Evolutionary conservation across 2,797 vertebrate genomes (phyloP), one percentile per base, ranked within the genome.

Genomic region (Labeo calbasu): DNA sequence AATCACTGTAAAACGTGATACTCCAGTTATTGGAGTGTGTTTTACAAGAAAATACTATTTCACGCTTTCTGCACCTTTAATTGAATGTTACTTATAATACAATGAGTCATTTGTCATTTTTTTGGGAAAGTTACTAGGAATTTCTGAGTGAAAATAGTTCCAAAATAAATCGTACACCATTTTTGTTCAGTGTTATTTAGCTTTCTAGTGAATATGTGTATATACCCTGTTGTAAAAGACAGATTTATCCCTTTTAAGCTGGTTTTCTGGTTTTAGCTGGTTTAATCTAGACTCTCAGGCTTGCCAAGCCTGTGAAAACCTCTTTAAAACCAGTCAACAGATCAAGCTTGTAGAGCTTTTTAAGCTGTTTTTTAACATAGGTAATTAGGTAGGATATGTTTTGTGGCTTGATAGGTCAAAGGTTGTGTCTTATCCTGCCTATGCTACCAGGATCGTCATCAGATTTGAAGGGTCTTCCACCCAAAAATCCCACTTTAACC

Each of bases 261-360:
- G 51, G 72, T 75, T 55, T 36, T 3, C 17, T 53, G 50, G 70
- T 28, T 0, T 72, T 19, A 51, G 25, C 48, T 32, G 23, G 19
- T 57, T 76, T 77, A 61, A 61, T 46, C 75, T 77, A 40, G 55
- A 77, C 21, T 23, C 53, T 59, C 73, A 43, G 14, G 4, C n/a
- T 46, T 10, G 19, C 53, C 73, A 6, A 59, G 21, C 53, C n/a
- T 14, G 3, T 43, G 53, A 43, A 77, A 76, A 76, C 53, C 53
- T 21, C 36, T 59, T 76, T 57, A 43, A 43, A 23, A 43, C 13
- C 32, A 43, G 21, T 59, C 32, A 59, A 43, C 1, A 15, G 8
- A 59, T 77, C 53, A 25, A 21, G 73, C 53, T 76, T 14, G 32
- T 32, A 76, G 0, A 40, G 3, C 19, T 2, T 8, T 77, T 43